Evolutionary conservation across 2,888 invertebrate species (phyloP), one percentile per base, ranked within the genome.

Genomic region (Anagyrus pseudococci): DNA sequence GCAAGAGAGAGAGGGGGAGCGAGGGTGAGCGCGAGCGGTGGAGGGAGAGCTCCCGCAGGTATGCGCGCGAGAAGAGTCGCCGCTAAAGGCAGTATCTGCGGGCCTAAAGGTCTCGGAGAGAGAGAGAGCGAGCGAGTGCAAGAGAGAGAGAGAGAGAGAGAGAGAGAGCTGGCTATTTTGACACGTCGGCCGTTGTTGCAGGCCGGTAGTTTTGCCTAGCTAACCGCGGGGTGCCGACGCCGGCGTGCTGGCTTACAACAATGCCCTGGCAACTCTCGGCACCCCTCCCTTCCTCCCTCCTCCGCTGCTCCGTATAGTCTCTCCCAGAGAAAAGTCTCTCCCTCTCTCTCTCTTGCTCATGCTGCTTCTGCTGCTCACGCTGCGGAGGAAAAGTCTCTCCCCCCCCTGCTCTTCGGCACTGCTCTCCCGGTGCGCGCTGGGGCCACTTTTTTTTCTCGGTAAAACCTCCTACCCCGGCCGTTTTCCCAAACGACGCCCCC

Each of bases 121-220:
- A n/a, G n/a, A n/a, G n/a, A n/a, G n/a, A n/a, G n/a, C n/a, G n/a
- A n/a, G n/a, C n/a, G n/a, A n/a, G n/a, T n/a, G n/a, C n/a, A n/a
- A n/a, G n/a, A n/a, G n/a, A n/a, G n/a, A n/a, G n/a, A n/a, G n/a
- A n/a, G n/a, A n/a, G n/a, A n/a, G n/a, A n/a, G n/a, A n/a, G n/a
- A n/a, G n/a, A n/a, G n/a, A n/a, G n/a, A n/a, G 29, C 29, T 29
- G 67, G 46, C 75, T 78, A 78, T 78, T 80, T 80, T 79, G 79
- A 80, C 79, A 78, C 78, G 74, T 77, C 73, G 74, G 70, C 75
- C 71, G 75, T 73, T 73, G 77, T 75, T 71, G 70, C 74, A 72
- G 43, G 75, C 73, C 72, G 75, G 70, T 74, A 67, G 73, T 75
- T 74, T 75, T 73, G 72, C 69, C 75, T 70, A 71, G 73, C 71